These are phyloP conservation scores for Anguilla japonica DNA, from an alignment of 2,113 vertebrate genomes.

Conservation along the genomic window DNA sequence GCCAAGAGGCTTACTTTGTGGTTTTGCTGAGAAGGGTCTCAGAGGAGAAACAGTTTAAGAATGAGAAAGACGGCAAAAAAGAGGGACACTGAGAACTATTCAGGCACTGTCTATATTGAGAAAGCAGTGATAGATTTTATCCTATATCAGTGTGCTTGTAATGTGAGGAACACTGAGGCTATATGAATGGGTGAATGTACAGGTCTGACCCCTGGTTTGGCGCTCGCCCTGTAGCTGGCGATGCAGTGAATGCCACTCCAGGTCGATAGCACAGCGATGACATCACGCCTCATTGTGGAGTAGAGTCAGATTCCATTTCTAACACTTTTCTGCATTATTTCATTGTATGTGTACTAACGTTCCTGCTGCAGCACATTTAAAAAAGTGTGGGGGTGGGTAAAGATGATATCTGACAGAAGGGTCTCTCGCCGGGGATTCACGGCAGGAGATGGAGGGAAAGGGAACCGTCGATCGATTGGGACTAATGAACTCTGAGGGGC, in stretches of 20 bases:
- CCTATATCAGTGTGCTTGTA: not conserved
- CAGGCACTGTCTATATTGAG: not conserved
- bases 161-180: conserved; percentile 12
- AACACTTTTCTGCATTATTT: conserved; percentile 51
- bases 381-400: conserved; percentile 37
- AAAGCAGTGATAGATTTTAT: not conserved
- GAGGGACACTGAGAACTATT: not conserved
- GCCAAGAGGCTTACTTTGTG: conserved; percentile 40
- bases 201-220: conserved; percentile 8
- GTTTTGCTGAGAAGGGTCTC: conserved; percentile 27
- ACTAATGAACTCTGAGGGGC: not conserved
- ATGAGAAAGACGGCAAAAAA: conserved; percentile 16
- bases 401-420: not conserved
- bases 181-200: not conserved
- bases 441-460: conserved; percentile 6
- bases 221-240: conserved; percentile 40
- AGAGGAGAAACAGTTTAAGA: conserved; percentile 29
- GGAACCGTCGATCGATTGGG: conserved; percentile 65
- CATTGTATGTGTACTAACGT: conserved; percentile 26
- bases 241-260: conserved; percentile 32
- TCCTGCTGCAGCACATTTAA: conserved; percentile 42
- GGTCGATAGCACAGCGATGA: conserved; percentile 53
- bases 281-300: conserved; percentile 36
- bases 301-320: conserved; percentile 33
- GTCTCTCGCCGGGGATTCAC: not conserved